These are phyloP conservation scores for Sminthurides bifidus DNA, from an alignment of 1,140 invertebrate genomes.

Conservation along the genomic window DNA sequence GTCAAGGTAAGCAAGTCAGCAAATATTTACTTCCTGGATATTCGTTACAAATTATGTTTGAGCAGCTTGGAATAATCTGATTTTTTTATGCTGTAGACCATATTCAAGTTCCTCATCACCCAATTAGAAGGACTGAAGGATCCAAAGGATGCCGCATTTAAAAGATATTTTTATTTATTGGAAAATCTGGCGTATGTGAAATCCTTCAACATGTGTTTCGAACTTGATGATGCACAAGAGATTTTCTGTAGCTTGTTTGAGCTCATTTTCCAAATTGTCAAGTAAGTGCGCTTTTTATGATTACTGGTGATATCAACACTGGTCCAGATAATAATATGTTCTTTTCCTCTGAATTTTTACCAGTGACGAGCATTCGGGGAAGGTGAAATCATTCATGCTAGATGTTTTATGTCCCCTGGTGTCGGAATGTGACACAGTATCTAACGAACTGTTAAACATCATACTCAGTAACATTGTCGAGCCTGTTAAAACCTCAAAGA, in stretches of 20 bases:
- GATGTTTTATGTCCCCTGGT: conserved; percentile 88
- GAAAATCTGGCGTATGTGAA: conserved; percentile 97
- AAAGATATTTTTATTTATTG: conserved; percentile 89
- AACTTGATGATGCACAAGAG: conserved; percentile 91
- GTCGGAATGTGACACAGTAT: conserved; percentile 87
- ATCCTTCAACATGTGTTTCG: conserved; percentile 98
- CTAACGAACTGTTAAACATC: conserved; percentile 83
- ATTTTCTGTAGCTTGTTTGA: conserved; percentile 89
- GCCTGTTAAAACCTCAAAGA: conserved; percentile 81
- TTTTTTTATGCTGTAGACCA: conserved; percentile 53
- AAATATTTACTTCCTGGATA: background rate
- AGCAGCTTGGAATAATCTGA: conserved; percentile 15
- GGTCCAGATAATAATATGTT: background rate
- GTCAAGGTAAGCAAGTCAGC: conserved; percentile 50
- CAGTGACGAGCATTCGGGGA: conserved; percentile 87
- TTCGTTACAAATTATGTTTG: conserved; percentile 1
- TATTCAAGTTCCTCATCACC: conserved; percentile 91
- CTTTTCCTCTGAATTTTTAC: conserved; percentile 19
- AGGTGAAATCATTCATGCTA: conserved; percentile 92
- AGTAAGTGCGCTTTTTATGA: conserved; percentile 51
- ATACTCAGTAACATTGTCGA: conserved; percentile 92
- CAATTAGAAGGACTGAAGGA: conserved; percentile 87
- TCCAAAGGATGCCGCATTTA: conserved; percentile 94
- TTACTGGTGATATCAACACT: background rate
- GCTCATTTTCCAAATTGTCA: conserved; percentile 93